These are phyloP conservation scores for Calycopis cecrops DNA, from an alignment of 1,140 invertebrate genomes.

Conservation along the genomic window DNA sequence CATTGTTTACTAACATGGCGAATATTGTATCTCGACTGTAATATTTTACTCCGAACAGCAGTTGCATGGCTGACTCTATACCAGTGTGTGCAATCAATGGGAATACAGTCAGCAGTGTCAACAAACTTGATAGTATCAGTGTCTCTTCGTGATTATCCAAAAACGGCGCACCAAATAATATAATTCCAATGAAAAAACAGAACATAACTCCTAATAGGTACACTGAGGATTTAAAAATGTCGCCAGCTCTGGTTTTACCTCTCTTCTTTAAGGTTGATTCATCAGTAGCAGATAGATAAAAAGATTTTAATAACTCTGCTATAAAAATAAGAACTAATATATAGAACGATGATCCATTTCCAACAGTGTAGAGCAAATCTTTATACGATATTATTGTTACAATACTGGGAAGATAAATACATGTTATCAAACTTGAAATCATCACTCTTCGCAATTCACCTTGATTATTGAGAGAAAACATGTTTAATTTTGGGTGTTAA, in stretches of 20 bases:
- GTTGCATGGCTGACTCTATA: slow-evolving; percentile 71
- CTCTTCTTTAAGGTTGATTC: slow-evolving; percentile 43
- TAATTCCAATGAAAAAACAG: slow-evolving; percentile 77
- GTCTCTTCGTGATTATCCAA: slow-evolving; percentile 81
- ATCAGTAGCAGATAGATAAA: slow-evolving; percentile 48
- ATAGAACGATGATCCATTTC: slow-evolving; percentile 59
- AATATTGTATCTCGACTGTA: slow-evolving; percentile 71
- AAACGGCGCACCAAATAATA: slow-evolving; percentile 86
- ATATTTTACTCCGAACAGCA: slow-evolving; percentile 73
- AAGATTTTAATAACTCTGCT: slow-evolving; percentile 57
- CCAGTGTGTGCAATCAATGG: slow-evolving; percentile 79
- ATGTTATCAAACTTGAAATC: slow-evolving; percentile 56
- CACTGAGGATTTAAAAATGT: slow-evolving; percentile 47
- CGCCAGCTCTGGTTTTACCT: slow-evolving; percentile 44
- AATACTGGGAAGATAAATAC: slow-evolving; percentile 65
- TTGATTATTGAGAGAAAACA: slow-evolving; percentile 56
- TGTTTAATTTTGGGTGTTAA: slow-evolving; percentile 11
- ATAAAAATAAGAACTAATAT: slow-evolving; percentile 56
- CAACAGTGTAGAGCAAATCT: slow-evolving; percentile 62
- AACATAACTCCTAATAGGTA: slow-evolving; percentile 55
- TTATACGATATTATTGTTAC: slow-evolving; percentile 62
- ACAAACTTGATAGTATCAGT: slow-evolving; percentile 80
- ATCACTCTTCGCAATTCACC: slow-evolving; percentile 54
- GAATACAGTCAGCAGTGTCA: slow-evolving; percentile 81
- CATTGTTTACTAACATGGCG: slow-evolving; percentile 77